These are phyloP conservation scores for Meteorus cinctellus DNA, from an alignment of 2,888 invertebrate genomes.

Conservation along the genomic window DNA sequence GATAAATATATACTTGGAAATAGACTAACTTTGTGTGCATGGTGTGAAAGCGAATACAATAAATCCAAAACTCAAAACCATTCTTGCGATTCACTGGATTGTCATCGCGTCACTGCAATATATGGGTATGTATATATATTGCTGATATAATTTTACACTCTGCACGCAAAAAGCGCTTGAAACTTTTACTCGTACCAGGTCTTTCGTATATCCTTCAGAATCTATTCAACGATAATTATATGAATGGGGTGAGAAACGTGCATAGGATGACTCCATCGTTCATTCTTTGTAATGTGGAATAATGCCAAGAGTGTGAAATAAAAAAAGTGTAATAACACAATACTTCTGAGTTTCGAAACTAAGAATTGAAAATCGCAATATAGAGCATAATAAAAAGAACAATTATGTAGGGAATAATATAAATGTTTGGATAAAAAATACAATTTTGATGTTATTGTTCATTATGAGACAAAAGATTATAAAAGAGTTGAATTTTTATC, in stretches of 20 bases:
- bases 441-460: too few species aligned
- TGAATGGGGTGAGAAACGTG: background rate
- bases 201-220: background rate
- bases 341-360: constrained; percentile 29
- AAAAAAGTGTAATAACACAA: too few species aligned
- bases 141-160: background rate
- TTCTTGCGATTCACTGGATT: constrained; percentile 32
- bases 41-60: constrained; percentile 16
- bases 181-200: background rate
- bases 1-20: background rate
- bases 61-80: constrained; percentile 38
- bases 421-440: too few species aligned
- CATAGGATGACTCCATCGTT: background rate
- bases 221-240: constrained; percentile 26
- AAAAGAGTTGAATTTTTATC: too few species aligned
- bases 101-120: background rate
- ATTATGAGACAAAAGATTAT: too few species aligned
- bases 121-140: background rate
- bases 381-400: too few species aligned
- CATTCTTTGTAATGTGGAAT: too few species aligned
- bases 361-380: background rate
- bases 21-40: background rate
- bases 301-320: too few species aligned
- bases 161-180: background rate
- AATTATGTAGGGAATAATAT: too few species aligned